Percentiles rank a stretch among this genome's conserved stretches.
Evolutionary conservation across 1,140 invertebrate genomes (phyloP).

Genomic region (Tetraneura akinire): DNA sequence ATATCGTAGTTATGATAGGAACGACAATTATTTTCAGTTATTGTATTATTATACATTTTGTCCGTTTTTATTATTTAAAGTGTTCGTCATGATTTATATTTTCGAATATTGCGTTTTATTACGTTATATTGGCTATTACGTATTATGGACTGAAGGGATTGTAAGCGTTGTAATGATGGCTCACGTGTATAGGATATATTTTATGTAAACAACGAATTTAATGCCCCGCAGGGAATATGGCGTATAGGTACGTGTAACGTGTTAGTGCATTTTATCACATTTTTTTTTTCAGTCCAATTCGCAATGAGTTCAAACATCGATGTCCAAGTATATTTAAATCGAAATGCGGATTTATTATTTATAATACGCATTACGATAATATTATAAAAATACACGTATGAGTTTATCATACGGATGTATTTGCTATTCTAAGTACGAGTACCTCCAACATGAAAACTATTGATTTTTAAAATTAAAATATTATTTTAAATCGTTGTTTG

Average conservation of each 20-base stretch:
- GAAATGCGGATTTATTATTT: too few species aligned
- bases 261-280: neutral
- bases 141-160: neutral
- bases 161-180: neutral
- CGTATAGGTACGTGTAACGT: neutral
- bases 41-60: neutral
- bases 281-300: neutral
- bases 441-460: too few species aligned
- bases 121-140: conserved; percentile 7
- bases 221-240: neutral
- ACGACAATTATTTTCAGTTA: neutral
- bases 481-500: too few species aligned
- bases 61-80: conserved; percentile 8
- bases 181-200: neutral
- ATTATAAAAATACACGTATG: too few species aligned
- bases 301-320: too few species aligned
- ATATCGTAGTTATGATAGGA: neutral
- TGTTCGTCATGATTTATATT: neutral
- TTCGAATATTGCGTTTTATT: neutral
- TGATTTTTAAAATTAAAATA: too few species aligned
- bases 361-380: too few species aligned
- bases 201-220: neutral
- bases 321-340: too few species aligned
- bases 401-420: too few species aligned
- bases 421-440: too few species aligned